Conservation (phyloP, 2,888 invertebrate genomes). For the Mythimna impura region DNA sequence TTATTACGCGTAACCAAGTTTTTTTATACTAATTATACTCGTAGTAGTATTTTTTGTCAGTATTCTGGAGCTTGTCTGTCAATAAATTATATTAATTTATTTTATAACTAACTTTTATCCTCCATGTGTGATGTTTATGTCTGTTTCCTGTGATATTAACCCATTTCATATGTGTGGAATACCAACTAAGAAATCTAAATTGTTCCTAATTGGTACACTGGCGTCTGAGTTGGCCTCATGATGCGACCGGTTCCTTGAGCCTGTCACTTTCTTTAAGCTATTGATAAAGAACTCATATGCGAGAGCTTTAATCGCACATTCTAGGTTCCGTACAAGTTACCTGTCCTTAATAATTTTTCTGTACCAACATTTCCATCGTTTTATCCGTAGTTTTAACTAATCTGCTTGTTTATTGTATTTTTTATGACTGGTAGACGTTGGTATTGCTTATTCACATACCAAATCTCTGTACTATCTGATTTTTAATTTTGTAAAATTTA, state of each 20-base stretch:
- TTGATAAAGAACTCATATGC: conserved; percentile 34
- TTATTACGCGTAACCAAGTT: conserved; percentile 17
- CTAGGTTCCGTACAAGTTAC: conserved; percentile 25
- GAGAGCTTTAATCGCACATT: conserved; percentile 24
- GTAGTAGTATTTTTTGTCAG: conserved; percentile 20
- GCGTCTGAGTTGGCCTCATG: conserved; percentile 25
- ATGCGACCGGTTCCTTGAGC: conserved; percentile 47
- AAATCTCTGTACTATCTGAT: neutral
- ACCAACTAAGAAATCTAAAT: conserved; percentile 24
- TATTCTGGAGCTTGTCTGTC: conserved; percentile 8
- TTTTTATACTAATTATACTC: conserved; percentile 16
- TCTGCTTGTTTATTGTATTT: neutral
- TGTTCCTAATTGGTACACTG: conserved; percentile 19
- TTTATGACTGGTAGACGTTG: neutral
- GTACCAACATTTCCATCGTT: neutral
- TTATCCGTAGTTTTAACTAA: neutral
- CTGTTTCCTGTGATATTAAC: conserved; percentile 32
- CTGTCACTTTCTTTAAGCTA: conserved; percentile 55
- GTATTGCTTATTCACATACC: neutral
- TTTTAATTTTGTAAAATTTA: neutral
- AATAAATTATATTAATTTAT: too few relatives aligned
- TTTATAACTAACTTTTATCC: conserved; percentile 33
- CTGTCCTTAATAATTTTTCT: neutral
- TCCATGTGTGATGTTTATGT: conserved; percentile 24
- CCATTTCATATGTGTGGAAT: conserved; percentile 26